Evolutionary conservation across 37 sponge, comb jelly and placozoan species (phyloP), one percentile per base, ranked within the genome.

Genomic region (Chondrilla cf. caribensis): DNA sequence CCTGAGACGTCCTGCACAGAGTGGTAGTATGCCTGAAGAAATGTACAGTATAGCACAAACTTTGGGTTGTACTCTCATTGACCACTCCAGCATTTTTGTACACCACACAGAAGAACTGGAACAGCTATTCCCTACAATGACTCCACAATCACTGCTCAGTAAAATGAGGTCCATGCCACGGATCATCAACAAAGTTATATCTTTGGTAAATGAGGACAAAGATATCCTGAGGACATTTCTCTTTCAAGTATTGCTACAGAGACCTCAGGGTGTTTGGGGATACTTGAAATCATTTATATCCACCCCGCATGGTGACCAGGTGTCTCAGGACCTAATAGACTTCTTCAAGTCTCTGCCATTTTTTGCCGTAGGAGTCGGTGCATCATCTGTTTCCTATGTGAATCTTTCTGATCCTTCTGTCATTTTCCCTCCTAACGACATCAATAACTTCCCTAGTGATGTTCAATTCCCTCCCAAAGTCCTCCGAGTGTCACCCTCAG

Each of bases 381-480:
- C n/a, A 5, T 38, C 76, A 28, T 7, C 39, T 0, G 0, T 3
- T 2, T 37, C n/a, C 8, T 73, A 35, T 28, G 77, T 84, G 32
- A 3, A 60, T 38, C 72, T 88, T 9, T 29, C 54, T 59, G 18
- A 40, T 60, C 41, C 32, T 17, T 72, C 8, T 18, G 51, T 81
- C 11, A n/a, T n/a, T n/a, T 40, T 86, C 25, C 81, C 77, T 9
- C 60, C 79, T 55, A 21, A 41, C 4, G 55, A 35, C 1, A 0
- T 86, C 18, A 7, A 64, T 57, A 36, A 42, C 3, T 62, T 87
- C 2, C 32, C 57, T 15, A n/a, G 36, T 24, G 0, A 43, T 0
- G 4, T 82, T 29, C 58, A 66, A 28, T 87, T 72, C 54, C 88
- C 88, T 37, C 33, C 70, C 8, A 67, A 83, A 67, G 64, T 82